These are phyloP conservation scores for Ectropis grisescens DNA, from an alignment of 1,140 invertebrate genomes.

Conservation along the genomic window DNA sequence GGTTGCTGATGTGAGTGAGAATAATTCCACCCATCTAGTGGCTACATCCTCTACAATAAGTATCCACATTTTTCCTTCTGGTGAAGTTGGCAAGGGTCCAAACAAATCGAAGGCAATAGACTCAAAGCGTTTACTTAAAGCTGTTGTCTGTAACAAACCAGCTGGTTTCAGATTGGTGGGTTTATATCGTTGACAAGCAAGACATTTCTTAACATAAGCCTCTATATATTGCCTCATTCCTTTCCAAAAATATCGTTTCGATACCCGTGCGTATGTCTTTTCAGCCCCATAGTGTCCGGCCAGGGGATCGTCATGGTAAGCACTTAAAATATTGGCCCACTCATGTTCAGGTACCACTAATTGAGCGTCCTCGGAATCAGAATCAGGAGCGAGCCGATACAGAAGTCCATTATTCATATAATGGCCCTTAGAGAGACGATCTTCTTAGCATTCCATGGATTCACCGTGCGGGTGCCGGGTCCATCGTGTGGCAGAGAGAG, in stretches of 20 bases:
- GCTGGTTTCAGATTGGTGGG: slow-evolving; percentile 5
- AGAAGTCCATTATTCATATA: slow-evolving; percentile 6
- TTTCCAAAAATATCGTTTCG: slow-evolving; percentile 8
- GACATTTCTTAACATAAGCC: slow-evolving; percentile 4
- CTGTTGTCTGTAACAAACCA: slow-evolving; percentile 6
- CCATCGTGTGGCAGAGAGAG: no score
- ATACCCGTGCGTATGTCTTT: slow-evolving; percentile 6
- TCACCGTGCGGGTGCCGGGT: no score
- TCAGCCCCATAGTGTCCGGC: slow-evolving; percentile 22
- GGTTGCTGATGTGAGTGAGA: not conserved
- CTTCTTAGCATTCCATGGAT: no score
- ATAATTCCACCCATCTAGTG: slow-evolving; percentile 7
- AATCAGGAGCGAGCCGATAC: slow-evolving; percentile 7
- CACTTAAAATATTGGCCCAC: slow-evolving; percentile 9
- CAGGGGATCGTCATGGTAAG: slow-evolving; percentile 26
- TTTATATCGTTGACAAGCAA: slow-evolving; percentile 9
- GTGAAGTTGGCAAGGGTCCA: slow-evolving; percentile 1
- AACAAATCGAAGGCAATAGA: slow-evolving; percentile 8
- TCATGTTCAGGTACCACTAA: slow-evolving; percentile 18
- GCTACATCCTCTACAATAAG: slow-evolving; percentile 6
- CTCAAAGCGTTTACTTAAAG: slow-evolving; percentile 6
- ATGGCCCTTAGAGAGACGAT: no score
- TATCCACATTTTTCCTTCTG: slow-evolving; percentile 2
- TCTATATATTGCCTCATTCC: slow-evolving; percentile 7
- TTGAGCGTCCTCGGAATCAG: slow-evolving; percentile 20